Conservation (phyloP, 1,140 invertebrate genomes). For the Papilio xuthus region DNA sequence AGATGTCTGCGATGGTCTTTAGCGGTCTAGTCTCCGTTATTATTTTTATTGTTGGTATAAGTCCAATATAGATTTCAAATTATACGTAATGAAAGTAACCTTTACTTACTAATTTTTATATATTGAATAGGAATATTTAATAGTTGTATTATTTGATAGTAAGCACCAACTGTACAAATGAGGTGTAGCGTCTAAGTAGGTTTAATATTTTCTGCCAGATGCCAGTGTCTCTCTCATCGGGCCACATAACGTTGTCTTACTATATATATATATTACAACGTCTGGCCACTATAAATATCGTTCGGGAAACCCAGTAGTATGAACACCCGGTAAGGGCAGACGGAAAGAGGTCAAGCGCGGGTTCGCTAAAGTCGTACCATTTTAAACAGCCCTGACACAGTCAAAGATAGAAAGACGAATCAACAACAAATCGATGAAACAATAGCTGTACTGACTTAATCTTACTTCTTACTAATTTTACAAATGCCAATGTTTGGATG, state of each 20-base stretch:
- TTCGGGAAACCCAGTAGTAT: not conserved
- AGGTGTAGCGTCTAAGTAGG: too few relatives aligned
- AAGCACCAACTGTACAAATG: not conserved
- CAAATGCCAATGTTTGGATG: too few relatives aligned
- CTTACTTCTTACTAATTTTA: too few relatives aligned
- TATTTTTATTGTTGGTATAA: constrained; percentile 15
- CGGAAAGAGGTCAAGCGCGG: constrained; percentile 33
- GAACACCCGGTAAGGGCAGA: constrained; percentile 8
- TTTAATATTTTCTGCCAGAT: too few relatives aligned
- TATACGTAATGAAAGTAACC: not conserved
- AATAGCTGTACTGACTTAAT: too few relatives aligned
- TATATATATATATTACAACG: not conserved
- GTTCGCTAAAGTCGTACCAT: constrained; percentile 18
- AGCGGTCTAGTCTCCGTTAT: not conserved
- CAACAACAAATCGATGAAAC: too few relatives aligned
- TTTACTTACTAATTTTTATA: not conserved
- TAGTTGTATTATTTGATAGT: not conserved
- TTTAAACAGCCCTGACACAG: constrained; percentile 34
- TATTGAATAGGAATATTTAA: too few relatives aligned
- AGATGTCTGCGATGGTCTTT: not conserved
- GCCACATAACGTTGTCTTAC: too few relatives aligned
- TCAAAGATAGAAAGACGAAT: constrained; percentile 23
- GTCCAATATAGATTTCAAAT: not conserved
- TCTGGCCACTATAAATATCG: not conserved
- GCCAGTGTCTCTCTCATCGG: too few relatives aligned